phyloP scores from a whole-genome alignment of 2,113 vertebrate genomes.

The Scartelaos histophorus region DNA sequence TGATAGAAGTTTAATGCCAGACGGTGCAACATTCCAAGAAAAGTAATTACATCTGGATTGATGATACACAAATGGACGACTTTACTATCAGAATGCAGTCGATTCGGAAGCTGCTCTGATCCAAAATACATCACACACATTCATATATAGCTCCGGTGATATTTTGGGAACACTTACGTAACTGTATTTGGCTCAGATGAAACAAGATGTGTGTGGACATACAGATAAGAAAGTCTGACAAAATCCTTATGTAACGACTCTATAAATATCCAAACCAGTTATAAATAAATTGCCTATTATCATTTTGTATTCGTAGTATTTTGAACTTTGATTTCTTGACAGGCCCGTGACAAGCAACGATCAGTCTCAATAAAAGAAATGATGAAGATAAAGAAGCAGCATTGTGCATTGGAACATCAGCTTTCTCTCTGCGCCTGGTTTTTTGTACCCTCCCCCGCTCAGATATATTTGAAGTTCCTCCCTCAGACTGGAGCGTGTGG shows the following conservation, averaged over 20 bases:
- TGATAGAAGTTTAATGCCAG: too few species aligned
- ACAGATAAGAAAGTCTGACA: slow-evolving; percentile 48
- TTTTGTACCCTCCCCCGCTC: slow-evolving; percentile 26
- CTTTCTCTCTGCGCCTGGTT: slow-evolving; percentile 10
- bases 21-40: too few species aligned
- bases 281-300: slow-evolving; percentile 47
- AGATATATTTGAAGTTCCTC: slow-evolving; percentile 51
- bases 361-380: slow-evolving; percentile 7
- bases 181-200: slow-evolving; percentile 32
- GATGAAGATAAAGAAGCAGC: slow-evolving; percentile 5
- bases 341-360: slow-evolving; percentile 22
- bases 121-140: slow-evolving; percentile 22
- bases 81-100: slow-evolving; percentile 20
- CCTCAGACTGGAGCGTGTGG: slow-evolving; percentile 43
- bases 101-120: slow-evolving; percentile 28
- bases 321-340: slow-evolving; percentile 26
- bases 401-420: slow-evolving; percentile 12
- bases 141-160: slow-evolving; percentile 31
- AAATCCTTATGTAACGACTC: slow-evolving; percentile 44
- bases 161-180: slow-evolving; percentile 60
- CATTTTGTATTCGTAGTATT: slow-evolving; percentile 29
- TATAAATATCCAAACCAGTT: slow-evolving; percentile 51
- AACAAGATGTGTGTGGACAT: slow-evolving; percentile 33
- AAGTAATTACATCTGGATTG: too few species aligned
- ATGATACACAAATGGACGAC: not conserved